These are phyloP conservation scores for Delichon dasypus DNA, from an alignment of 2,797 vertebrate genomes.

Conservation along the genomic window DNA sequence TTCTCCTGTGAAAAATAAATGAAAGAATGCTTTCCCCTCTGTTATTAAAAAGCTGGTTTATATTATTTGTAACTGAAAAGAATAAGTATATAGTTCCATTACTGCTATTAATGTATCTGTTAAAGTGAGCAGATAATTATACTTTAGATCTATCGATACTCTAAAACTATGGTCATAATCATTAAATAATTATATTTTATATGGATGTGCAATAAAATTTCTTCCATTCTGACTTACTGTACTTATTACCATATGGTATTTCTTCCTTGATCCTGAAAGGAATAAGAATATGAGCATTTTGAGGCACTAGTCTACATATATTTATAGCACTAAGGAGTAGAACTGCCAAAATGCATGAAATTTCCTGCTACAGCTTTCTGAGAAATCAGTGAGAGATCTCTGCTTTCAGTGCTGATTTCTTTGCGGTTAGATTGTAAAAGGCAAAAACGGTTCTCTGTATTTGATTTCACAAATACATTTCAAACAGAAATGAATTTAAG, in stretches of 20 bases:
- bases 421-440: not conserved
- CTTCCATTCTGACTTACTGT: not conserved
- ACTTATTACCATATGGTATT: not conserved
- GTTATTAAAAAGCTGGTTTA: not conserved
- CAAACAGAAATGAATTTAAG: not conserved
- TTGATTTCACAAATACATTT: slow-evolving; percentile 13
- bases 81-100: not conserved
- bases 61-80: slow-evolving; percentile 17
- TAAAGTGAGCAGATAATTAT: not conserved
- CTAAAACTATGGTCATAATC: not conserved
- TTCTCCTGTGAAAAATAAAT: not conserved
- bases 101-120: not conserved
- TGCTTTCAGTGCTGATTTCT: slow-evolving; percentile 9
- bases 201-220: not conserved
- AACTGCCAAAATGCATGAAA: slow-evolving; percentile 33
- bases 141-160: not conserved
- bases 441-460: not conserved
- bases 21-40: not conserved
- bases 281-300: not conserved
- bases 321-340: slow-evolving; percentile 11
- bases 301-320: not conserved
- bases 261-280: not conserved
- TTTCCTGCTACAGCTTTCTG: not conserved
- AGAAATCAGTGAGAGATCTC: not conserved
- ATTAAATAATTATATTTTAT: slow-evolving; percentile 40